Percentiles rank a stretch among this genome's conserved stretches.
Evolutionary conservation across 2,113 vertebrate genomes (phyloP).

Genomic region (Rhinolophus sinicus): DNA sequence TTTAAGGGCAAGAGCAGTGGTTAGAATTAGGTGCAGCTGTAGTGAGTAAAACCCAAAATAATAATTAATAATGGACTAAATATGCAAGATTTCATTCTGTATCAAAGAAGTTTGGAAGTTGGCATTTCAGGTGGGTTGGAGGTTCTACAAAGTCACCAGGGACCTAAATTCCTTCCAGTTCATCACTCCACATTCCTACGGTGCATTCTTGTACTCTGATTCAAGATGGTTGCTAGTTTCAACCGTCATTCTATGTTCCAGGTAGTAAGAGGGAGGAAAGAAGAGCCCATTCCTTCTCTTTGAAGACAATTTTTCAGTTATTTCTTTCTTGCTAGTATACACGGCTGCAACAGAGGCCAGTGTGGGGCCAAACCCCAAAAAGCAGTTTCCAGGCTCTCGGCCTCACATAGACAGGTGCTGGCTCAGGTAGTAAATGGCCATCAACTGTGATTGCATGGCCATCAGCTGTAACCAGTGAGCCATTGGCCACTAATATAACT

Average conservation of each 20-base stretch:
- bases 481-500: no score
- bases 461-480: no score
- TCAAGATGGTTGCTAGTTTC: not conserved
- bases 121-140: not conserved
- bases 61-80: conserved; percentile 12
- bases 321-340: not conserved
- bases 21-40: not conserved
- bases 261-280: not conserved
- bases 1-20: not conserved
- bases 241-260: not conserved
- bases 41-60: not conserved
- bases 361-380: no score
- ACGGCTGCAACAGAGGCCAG: not conserved
- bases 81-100: not conserved
- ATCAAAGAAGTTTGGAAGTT: not conserved
- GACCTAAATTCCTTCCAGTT: not conserved
- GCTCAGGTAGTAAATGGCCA: no score
- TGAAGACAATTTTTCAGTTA: conserved; percentile 1
- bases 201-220: not conserved
- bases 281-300: not conserved
- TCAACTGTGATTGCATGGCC: no score
- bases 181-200: not conserved
- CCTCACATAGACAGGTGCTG: no score
- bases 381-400: no score
- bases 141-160: not conserved